A percentile compares a stretch with the other conserved stretches of the same genome.
phyloP scores from a whole-genome alignment of 2,113 vertebrate species.

The Pithys albifrons region DNA sequence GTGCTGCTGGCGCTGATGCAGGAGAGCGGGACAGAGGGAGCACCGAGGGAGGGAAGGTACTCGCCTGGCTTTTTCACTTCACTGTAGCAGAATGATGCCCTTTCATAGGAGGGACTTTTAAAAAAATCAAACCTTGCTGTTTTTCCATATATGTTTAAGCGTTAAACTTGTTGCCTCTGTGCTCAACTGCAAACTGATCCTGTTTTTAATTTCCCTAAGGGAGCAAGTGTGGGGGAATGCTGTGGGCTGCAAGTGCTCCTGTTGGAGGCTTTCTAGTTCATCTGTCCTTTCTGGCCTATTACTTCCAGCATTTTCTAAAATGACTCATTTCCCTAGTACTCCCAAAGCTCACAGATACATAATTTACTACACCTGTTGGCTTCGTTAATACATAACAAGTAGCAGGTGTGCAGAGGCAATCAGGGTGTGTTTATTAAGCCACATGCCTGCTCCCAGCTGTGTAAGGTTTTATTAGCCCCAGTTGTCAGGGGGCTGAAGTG shows the following conservation, averaged over 20 bases:
- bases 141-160: accelerated
- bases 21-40: not conserved
- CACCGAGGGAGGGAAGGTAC: not conserved
- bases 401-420: not conserved
- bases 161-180: not conserved
- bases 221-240: not conserved
- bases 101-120: not conserved
- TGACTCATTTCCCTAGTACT: not conserved
- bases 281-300: not conserved
- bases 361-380: not conserved
- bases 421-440: not conserved
- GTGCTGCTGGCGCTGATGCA: accelerated
- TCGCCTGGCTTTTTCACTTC: accelerated
- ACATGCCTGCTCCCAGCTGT: not conserved
- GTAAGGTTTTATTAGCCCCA: not conserved
- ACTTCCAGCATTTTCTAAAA: not conserved
- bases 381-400: not conserved
- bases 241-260: not conserved
- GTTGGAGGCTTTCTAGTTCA: not conserved
- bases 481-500: not conserved
- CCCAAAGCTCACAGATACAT: not conserved
- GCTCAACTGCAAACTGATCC: not conserved
- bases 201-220: not conserved
- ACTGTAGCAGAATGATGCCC: not conserved
- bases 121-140: accelerated